A percentile compares a stretch with the other conserved stretches of the same genome.
phyloP scores from a whole-genome alignment of 2,888 invertebrate genomes.

The Callinectes sapidus region DNA sequence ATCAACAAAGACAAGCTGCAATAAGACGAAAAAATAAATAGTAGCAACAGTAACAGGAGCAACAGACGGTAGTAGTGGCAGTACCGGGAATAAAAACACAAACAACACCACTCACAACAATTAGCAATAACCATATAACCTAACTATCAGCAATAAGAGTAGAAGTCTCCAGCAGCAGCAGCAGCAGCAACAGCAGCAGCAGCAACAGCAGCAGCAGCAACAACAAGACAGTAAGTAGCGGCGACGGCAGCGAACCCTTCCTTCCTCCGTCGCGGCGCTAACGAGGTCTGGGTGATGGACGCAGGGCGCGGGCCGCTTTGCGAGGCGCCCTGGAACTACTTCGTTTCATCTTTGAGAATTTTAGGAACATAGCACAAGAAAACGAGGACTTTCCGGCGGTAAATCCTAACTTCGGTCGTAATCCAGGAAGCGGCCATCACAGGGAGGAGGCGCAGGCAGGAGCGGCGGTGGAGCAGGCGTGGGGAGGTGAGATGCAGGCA shows the following conservation, averaged over 20 bases:
- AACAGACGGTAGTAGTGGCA: not conserved
- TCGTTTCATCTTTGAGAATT: slow-evolving; percentile 36
- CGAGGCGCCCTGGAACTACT: slow-evolving; percentile 22
- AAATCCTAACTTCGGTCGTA: slow-evolving; percentile 31
- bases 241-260: not conserved
- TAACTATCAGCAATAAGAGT: not conserved
- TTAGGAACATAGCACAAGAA: slow-evolving; percentile 36
- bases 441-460: not conserved
- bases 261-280: not conserved
- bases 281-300: not conserved
- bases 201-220: not conserved
- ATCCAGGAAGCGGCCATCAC: slow-evolving; percentile 16
- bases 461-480: not conserved
- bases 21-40: not conserved
- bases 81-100: too few relatives aligned
- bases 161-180: not conserved
- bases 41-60: not conserved
- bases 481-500: not conserved
- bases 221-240: not conserved
- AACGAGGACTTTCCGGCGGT: slow-evolving; percentile 34
- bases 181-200: too few relatives aligned
- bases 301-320: not conserved
- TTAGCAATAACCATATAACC: too few relatives aligned
- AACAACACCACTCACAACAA: too few relatives aligned
- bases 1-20: not conserved